Conservation (phyloP, 2,797 vertebrate genomes). For the Nannoperca australis region DNA sequence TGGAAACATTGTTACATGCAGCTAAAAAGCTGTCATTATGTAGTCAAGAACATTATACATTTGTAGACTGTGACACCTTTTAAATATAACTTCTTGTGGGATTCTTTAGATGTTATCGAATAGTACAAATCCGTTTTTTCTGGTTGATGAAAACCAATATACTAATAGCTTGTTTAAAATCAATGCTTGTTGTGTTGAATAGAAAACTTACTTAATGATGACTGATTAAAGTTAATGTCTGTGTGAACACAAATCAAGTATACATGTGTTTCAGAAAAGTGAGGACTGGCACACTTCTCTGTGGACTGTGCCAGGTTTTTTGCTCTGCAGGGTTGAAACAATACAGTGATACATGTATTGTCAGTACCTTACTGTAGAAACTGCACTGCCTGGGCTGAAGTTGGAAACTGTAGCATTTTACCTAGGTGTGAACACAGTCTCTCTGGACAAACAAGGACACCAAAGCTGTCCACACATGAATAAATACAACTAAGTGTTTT, state of each 20-base stretch:
- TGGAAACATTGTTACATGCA: background rate
- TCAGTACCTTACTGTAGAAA: background rate
- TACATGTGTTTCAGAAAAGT: constrained; percentile 39
- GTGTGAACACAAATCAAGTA: constrained; percentile 32
- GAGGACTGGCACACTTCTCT: constrained; percentile 43
- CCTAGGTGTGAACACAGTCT: constrained; percentile 52
- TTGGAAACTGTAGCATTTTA: constrained; percentile 40
- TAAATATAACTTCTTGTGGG: background rate
- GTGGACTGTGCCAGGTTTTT: constrained; percentile 32
- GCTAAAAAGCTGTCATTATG: background rate
- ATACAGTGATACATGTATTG: constrained; percentile 15
- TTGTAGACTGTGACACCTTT: background rate
- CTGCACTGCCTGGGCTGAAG: constrained; percentile 1
- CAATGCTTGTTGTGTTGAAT: background rate
- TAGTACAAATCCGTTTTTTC: background rate
- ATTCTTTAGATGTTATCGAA: background rate
- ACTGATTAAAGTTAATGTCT: constrained; percentile 35
- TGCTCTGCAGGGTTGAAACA: constrained; percentile 39
- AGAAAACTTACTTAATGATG: constrained; percentile 6
- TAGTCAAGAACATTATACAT: background rate
- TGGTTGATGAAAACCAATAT: constrained; percentile 1
- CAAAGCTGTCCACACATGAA: constrained; percentile 71
- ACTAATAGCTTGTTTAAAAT: constrained; percentile 1
- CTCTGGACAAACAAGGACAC: constrained; percentile 56
- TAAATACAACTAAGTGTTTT: constrained; percentile 77